Base-by-base conservation (phyloP, 2,113 vertebrate species). In the Propithecus coquereli region DNA sequence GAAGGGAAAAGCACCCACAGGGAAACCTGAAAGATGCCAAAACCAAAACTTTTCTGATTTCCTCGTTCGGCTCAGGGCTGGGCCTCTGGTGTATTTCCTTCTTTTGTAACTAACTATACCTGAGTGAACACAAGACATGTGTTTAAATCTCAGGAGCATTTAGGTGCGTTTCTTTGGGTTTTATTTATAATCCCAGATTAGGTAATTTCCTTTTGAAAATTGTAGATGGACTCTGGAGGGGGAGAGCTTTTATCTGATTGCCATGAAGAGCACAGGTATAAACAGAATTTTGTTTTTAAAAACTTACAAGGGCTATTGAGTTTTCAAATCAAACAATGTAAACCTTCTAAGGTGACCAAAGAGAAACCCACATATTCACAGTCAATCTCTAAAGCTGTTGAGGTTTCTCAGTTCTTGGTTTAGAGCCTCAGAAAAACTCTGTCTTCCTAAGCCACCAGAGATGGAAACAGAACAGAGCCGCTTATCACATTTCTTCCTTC, bases 181-280 rank as follows among this genome's bases (percentile, higher is more conserved):
- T 95, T 86, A 83, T 57, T 95, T 93, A 61, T 74, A 92, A 92
- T 91, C 66, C 63, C 40, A 83, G 79, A 73, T 98, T 91, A 94
- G 34, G 45, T 94, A 57, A 81, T 93, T 96, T 97, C 57, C 91
- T 89, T 87, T 91, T 74, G 50, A 80, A 94, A 93, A 92, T 0
- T 54, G 20, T 74, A 34, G 0, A 0, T 34, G 57, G 68, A 61
- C 17, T 82, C 77, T 25, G 27, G n/a, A 8, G 23, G 18, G 27
- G 17, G 18, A 47, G 20, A 8, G 66, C 17, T 34, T 94, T 96
- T 90, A 94, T 92, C 85, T 86, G 91, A 88, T 11, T 32, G 57
- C 45, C 50, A 17, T 63, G 52, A n/a, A 83, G 83, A 80, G 74
- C 86, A 74, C 86, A 94, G 71, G 82, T 88, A 14, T 70, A 83